These are phyloP conservation scores for Stenichneumon culpator DNA, from an alignment of 2,888 invertebrate genomes.

Conservation along the genomic window DNA sequence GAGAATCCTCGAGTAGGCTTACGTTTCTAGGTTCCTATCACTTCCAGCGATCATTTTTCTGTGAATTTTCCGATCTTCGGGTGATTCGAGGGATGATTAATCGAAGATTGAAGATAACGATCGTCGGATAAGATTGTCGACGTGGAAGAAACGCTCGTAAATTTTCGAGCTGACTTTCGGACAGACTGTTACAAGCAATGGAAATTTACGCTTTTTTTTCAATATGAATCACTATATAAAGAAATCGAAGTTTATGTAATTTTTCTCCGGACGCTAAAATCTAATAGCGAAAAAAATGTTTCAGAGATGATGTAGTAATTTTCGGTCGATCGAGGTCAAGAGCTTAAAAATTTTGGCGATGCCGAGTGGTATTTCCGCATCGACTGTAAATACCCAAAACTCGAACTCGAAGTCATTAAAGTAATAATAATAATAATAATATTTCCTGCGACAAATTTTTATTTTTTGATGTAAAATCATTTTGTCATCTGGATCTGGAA, in stretches of 20 bases:
- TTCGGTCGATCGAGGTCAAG: background rate
- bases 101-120: background rate
- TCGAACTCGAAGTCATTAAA: background rate
- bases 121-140: conserved; percentile 9
- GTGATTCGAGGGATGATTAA: background rate
- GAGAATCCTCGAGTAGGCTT: conserved; percentile 12
- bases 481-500: conserved; percentile 22
- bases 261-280: background rate
- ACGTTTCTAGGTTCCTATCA: conserved; percentile 37
- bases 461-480: conserved; percentile 19
- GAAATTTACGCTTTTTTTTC: background rate
- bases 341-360: too few species aligned
- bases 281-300: background rate
- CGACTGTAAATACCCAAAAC: too few species aligned
- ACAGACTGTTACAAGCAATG: conserved; percentile 21
- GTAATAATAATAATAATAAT: background rate
- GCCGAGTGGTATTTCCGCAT: too few species aligned
- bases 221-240: background rate
- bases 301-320: background rate
- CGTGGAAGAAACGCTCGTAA: background rate
- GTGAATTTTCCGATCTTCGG: background rate
- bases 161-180: conserved; percentile 1
- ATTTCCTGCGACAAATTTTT: too few species aligned
- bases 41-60: conserved; percentile 27
- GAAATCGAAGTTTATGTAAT: background rate